These are phyloP conservation scores for Scaeva pyrastri DNA, from an alignment of 2,888 invertebrate genomes.

Conservation along the genomic window DNA sequence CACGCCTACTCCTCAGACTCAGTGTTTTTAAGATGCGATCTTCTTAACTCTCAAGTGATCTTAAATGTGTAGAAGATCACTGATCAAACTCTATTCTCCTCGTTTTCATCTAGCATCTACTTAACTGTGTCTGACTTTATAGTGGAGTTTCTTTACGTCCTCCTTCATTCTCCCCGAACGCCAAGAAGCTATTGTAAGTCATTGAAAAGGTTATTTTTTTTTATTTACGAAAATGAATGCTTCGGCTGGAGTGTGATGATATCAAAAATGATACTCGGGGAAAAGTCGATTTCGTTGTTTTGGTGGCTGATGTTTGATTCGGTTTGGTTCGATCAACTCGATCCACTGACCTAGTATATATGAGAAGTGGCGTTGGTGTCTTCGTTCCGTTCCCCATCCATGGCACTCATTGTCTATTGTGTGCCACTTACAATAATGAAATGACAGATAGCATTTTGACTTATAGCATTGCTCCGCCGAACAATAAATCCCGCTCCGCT, in stretches of 20 bases:
- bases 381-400: constrained; percentile 11
- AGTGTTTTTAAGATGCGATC: constrained; percentile 35
- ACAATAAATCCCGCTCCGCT: constrained; percentile 55
- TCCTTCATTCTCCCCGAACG: not conserved
- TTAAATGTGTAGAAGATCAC: constrained; percentile 67
- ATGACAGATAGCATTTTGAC: constrained; percentile 74
- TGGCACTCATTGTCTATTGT: constrained; percentile 48
- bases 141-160: not conserved
- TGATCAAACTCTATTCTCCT: constrained; percentile 56
- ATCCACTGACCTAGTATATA: constrained; percentile 72
- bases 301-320: constrained; percentile 32
- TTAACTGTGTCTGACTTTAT: constrained; percentile 45
- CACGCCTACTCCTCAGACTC: constrained; percentile 51
- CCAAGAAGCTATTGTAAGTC: constrained; percentile 47
- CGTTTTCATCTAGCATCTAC: constrained; percentile 53
- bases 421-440: constrained; percentile 58
- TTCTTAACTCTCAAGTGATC: constrained; percentile 61
- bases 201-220: constrained; percentile 23
- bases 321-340: constrained; percentile 35
- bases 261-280: constrained; percentile 50
- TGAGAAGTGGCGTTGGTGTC: constrained; percentile 40
- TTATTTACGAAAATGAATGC: constrained; percentile 43
- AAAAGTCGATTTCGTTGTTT: constrained; percentile 52
- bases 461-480: constrained; percentile 38
- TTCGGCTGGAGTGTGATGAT: constrained; percentile 62